A percentile compares a stretch with the other conserved stretches of the same genome.
These are phyloP conservation scores for Erannis defoliaria DNA, from an alignment of 2,888 invertebrate genomes.

Conservation along the genomic window DNA sequence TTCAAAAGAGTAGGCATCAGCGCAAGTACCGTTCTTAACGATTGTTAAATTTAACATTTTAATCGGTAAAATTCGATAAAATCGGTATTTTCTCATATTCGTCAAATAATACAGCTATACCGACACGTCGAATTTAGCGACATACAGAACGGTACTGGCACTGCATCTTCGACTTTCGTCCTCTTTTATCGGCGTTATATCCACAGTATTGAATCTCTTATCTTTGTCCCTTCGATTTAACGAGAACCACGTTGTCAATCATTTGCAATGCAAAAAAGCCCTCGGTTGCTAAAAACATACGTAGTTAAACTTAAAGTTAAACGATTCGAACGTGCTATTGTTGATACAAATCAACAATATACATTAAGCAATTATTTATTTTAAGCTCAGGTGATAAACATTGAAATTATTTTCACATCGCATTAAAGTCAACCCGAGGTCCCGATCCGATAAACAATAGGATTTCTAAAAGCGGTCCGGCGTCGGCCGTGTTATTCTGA, in stretches of 20 bases:
- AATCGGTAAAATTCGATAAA: no score
- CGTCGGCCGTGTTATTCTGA: conserved; percentile 51
- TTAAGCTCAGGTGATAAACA: conserved; percentile 28
- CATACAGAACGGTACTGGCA: no score
- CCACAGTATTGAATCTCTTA: neutral
- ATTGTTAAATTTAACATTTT: no score
- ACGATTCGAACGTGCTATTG: conserved; percentile 17
- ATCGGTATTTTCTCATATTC: no score
- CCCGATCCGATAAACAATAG: conserved; percentile 47
- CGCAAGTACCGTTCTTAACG: no score
- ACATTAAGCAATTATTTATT: conserved; percentile 21
- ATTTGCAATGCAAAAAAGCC: conserved; percentile 8
- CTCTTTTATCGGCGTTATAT: neutral
- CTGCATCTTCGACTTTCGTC: neutral
- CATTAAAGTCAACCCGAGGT: conserved; percentile 40
- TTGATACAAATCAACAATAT: conserved; percentile 22
- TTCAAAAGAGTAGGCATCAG: no score
- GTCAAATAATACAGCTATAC: no score
- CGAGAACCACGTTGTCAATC: neutral
- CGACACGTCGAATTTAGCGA: no score
- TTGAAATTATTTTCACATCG: conserved; percentile 43
- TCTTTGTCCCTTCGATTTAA: neutral
- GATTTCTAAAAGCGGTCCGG: conserved; percentile 36
- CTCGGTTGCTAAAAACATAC: neutral
- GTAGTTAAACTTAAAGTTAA: conserved; percentile 3